Evolutionary conservation across 2,888 invertebrate genomes (phyloP), one percentile per base, ranked within the genome.

Genomic region (Himalopsyche japonica): DNA sequence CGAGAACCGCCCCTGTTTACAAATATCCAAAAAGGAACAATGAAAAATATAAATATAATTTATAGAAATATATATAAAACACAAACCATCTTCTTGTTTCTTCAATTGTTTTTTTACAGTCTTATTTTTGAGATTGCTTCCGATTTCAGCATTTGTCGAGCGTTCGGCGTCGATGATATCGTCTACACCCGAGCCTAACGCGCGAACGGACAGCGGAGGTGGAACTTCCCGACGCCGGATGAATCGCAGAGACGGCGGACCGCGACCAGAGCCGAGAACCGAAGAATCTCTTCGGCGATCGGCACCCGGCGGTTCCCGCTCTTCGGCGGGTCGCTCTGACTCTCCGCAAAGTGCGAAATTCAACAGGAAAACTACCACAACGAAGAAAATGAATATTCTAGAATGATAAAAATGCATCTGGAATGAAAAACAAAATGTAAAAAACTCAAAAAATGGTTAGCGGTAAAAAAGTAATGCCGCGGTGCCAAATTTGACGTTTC

Each of bases 401-500:
- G 24, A 34, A 3, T 81, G 27, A 43, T 70, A 81, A 34, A 81
- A 81, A 81, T 24, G 70, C 81, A 81, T 81, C 27, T n/a, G 70
- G 81, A 81, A 81, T 76, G 81, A 37, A 27, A 70, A 81, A 34
- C 5, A 81, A 37, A 34, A 7, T 30, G 18, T n/a, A 77, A n/a
- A 20, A 76, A 32, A 34, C 34, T 34, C 3, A n/a, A 34, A 32
- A 77, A 15, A 27, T 30, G 24, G n/a, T 18, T 8, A 77, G 30
- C 18, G 34, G 0, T 15, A 24, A 8, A 77, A 7, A 18, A n/a
- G 7, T 15, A 37, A 34, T 2, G 77, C 10, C n/a, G 43, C 43
- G 57, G 18, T 64, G 34, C 27, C 24, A 5, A 18, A 48, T 80
- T 84, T 82, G 79, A 84, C 82, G 57, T 84, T 82, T 82, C 80